A percentile compares a stretch with the other conserved stretches of the same genome.
Evolutionary conservation across 2,113 vertebrate genomes (phyloP).

Genomic region (Mohoua ochrocephala): DNA sequence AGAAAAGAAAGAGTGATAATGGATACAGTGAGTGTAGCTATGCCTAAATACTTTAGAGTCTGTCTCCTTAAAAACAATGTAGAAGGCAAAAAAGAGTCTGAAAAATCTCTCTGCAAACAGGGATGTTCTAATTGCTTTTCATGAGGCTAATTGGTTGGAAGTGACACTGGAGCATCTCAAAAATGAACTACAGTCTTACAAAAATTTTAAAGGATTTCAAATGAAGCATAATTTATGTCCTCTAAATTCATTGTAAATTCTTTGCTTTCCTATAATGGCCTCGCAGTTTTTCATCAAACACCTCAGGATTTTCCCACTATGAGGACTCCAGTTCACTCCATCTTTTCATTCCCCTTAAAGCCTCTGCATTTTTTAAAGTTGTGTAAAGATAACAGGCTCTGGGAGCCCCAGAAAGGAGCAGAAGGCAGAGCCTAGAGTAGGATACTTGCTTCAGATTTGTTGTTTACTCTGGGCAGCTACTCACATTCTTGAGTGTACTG

Average conservation of each 20-base stretch:
- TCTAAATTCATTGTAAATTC: not conserved
- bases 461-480: not conserved
- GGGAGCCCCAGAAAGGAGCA: not conserved
- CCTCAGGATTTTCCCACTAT: not conserved
- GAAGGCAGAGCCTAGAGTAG: not conserved
- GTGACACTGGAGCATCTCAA: not conserved
- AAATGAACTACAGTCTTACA: not conserved
- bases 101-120: not conserved
- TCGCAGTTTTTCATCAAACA: not conserved
- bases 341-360: not conserved
- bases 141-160: not conserved
- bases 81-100: not conserved
- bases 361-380: not conserved
- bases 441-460: not conserved
- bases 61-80: not conserved
- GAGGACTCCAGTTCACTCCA: not conserved
- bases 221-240: not conserved
- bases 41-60: not conserved
- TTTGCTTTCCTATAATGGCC: not conserved
- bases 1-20: conserved; percentile 5
- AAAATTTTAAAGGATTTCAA: not conserved
- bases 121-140: not conserved
- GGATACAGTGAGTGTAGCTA: not conserved
- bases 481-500: not conserved
- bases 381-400: not conserved